phyloP scores from a whole-genome alignment of 2,888 invertebrate genomes.

The Phengaris alcon region DNA sequence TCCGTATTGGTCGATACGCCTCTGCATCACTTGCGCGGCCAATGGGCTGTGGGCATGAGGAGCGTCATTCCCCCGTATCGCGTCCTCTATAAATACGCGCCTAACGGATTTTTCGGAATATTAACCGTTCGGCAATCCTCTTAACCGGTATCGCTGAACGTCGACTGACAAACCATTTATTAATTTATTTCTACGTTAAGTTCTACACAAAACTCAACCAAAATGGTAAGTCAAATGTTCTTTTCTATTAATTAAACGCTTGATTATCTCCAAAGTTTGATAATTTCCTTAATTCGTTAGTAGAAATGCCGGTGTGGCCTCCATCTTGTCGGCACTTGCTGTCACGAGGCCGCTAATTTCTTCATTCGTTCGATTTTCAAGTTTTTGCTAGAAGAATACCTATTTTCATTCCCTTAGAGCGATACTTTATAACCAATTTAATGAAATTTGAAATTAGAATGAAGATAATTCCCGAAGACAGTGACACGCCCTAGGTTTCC shows the following conservation, averaged over 20 bases:
- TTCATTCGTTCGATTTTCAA: slow-evolving; percentile 17
- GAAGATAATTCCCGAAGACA: neutral
- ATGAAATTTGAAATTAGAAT: neutral
- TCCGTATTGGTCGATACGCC: slow-evolving; percentile 69
- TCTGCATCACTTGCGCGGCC: slow-evolving; percentile 68
- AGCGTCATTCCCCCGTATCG: slow-evolving; percentile 76
- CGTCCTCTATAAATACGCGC: slow-evolving; percentile 77
- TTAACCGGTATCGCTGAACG: slow-evolving; percentile 83
- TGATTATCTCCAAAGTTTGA: slow-evolving; percentile 28
- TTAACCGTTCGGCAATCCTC: slow-evolving; percentile 84
- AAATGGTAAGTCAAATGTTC: slow-evolving; percentile 68
- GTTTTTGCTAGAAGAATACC: neutral
- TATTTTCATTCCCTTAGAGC: neutral
- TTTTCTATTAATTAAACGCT: slow-evolving; percentile 28
- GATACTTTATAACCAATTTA: neutral
- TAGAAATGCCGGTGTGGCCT: slow-evolving; percentile 51
- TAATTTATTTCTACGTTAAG: slow-evolving; percentile 73
- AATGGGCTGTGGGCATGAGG: slow-evolving; percentile 61
- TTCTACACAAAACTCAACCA: slow-evolving; percentile 71
- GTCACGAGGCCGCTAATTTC: slow-evolving; percentile 40
- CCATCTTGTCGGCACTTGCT: slow-evolving; percentile 65
- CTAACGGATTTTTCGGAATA: slow-evolving; percentile 67
- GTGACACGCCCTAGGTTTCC: slow-evolving; percentile 23
- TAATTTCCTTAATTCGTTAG: slow-evolving; percentile 36
- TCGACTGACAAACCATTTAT: slow-evolving; percentile 64